Evolutionary conservation across 2,888 invertebrate genomes (phyloP), one percentile per base, ranked within the genome.

Genomic region (Pilophorus perplexus): DNA sequence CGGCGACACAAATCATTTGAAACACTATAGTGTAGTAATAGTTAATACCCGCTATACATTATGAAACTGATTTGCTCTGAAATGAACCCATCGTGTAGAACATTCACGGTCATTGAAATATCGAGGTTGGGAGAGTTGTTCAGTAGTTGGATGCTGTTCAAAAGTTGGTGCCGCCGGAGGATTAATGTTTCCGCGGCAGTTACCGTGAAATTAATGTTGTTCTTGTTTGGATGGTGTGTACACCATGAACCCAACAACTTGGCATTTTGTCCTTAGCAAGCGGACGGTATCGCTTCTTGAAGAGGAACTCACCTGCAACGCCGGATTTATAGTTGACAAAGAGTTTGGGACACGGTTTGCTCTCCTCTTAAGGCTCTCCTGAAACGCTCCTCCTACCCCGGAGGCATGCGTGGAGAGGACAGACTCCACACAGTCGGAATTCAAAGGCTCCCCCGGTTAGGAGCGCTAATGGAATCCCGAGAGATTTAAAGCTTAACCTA

Each of bases 401-500:
- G 3, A 3, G 16, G 16, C 3, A 28, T n/a, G 16, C 52, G 27
- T 20, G 2, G 25, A 5, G 38, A 38, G 22, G 38, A n/a, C 12
- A 38, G 55, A 55, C 55, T 55, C 37, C 14, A 55, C 20, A 38
- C 55, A 38, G 18, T 33, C 25, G 55, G 55, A 55, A 55, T 55
- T 55, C 55, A 20, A 25, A 37, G 16, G 55, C n/a, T 8, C 37
- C 23, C 25, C 37, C 55, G 28, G 38, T 55, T 55, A 20, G 55
- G 23, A 22, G 22, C 38, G 37, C 55, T 55, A 55, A 55, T 55
- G 55, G 55, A 55, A 55, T 55, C 55, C 55, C 12, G 20, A 22
- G 38, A 55, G 55, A 55, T 55, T 55, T 55, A 55, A 23, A 23
- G 55, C 55, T 55, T 38, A 55, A 55, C 55, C 55, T 22, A 25